A percentile compares a stretch with the other conserved stretches of the same genome.
Conservation (phyloP, 2,113 vertebrate genomes). For the Eulemur macaco region DNA sequence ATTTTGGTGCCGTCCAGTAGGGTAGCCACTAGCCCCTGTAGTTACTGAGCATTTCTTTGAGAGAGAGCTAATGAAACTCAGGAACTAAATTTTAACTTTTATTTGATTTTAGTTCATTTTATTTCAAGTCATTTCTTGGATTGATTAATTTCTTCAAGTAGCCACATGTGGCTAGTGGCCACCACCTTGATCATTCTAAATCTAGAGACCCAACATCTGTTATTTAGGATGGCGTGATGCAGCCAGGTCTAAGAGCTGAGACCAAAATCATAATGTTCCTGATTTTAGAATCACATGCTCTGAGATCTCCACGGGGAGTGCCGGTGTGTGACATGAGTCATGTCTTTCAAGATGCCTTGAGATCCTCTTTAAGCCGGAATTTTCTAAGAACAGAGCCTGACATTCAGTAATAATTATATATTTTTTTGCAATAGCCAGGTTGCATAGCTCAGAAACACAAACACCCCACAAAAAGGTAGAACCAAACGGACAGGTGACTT, state of each 20-base stretch:
- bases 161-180: background rate
- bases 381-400: background rate
- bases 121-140: background rate
- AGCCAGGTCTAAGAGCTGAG: background rate
- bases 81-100: background rate
- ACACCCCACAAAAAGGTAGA: background rate
- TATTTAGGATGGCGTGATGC: background rate
- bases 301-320: background rate
- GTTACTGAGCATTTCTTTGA: background rate
- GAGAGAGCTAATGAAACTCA: background rate
- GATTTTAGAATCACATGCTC: background rate
- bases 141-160: conserved; percentile 35
- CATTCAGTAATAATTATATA: background rate
- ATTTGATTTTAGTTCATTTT: background rate
- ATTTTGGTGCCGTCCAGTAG: background rate
- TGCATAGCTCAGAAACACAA: background rate
- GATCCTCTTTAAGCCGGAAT: background rate
- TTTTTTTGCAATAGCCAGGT: background rate
- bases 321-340: background rate
- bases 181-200: background rate
- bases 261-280: background rate
- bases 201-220: background rate
- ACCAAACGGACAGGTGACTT: background rate
- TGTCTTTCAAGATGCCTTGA: background rate
- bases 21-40: background rate